Base-by-base conservation (phyloP, 2,888 invertebrate species). In the Cheilosia vernalis region DNA sequence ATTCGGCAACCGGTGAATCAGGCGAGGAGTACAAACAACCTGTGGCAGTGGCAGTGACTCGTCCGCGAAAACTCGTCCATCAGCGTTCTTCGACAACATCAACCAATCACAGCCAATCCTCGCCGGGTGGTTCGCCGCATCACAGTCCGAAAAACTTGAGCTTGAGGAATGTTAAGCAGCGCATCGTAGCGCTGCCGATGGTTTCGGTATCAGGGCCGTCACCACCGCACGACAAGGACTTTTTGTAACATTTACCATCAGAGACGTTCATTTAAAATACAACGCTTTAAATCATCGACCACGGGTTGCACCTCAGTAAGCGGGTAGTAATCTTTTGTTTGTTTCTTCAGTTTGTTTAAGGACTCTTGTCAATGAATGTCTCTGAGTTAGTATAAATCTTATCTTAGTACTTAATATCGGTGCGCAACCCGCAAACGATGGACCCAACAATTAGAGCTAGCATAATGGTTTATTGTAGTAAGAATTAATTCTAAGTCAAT, bases 151-250 rank as follows among this genome's bases (percentile, higher is more conserved):
- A 91, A 74, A 87, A 89, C 70, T 69, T 90, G 55, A 88, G 88
- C 42, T 87, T 90, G 2, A 90, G 89, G 80, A 89, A 90, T 51
- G 85, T 89, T 42, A 90, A 89, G 72, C 90, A 89, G 15, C 90
- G 87, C 88, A 88, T 87, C 67, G 89, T 89, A 69, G 89, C 90
- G 72, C 92, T 96, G 88, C 96, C 96, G 60, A 96, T 96, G 88
- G 93, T 96, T 6, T 96, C 96, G 27, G 94, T 96, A 33, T 96
- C 96, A 13, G 96, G 95, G n/a, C 96, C 96, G 0, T 96, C 96
- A 19, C 96, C 96, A 40, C 95, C 96, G 15, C 95, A 95, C 88
- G 96, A 96, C 88, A 95, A 92, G 77, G 92, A 92, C 73, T 90
- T 91, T 79, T 92, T 92, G 92, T 92, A 92, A 91, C 92, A 91